These are phyloP conservation scores for Ormia ochracea DNA, from an alignment of 2,888 invertebrate species.

Conservation along the genomic window DNA sequence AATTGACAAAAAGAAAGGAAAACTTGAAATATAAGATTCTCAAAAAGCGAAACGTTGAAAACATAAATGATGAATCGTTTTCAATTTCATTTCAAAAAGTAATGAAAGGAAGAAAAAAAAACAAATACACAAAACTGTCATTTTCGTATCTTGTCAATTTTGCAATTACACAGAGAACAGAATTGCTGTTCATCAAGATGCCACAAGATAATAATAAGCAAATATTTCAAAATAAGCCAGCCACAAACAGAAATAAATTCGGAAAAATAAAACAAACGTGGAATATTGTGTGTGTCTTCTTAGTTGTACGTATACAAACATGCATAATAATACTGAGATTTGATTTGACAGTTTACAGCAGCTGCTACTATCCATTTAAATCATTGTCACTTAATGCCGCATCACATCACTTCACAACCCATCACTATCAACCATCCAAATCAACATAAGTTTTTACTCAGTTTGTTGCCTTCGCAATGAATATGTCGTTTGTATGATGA, in stretches of 20 bases:
- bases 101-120: slow-evolving; percentile 12
- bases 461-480: slow-evolving; percentile 37
- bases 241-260: background rate
- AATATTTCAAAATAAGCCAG: slow-evolving; percentile 47
- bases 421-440: slow-evolving; percentile 57
- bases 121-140: slow-evolving; percentile 41
- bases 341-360: slow-evolving; percentile 61
- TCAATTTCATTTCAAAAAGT: slow-evolving; percentile 49
- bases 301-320: slow-evolving; percentile 23
- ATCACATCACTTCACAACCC: slow-evolving; percentile 59
- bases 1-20: slow-evolving; percentile 10
- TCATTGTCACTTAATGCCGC: slow-evolving; percentile 65
- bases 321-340: slow-evolving; percentile 59
- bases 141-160: slow-evolving; percentile 50
- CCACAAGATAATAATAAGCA: slow-evolving; percentile 56
- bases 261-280: background rate
- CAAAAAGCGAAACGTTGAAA: slow-evolving; percentile 17
- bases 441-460: slow-evolving; percentile 50
- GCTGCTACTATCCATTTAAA: slow-evolving; percentile 65
- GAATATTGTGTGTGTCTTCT: slow-evolving; percentile 22
- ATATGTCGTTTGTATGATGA: slow-evolving; percentile 17
- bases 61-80: slow-evolving; percentile 57
- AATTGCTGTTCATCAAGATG: slow-evolving; percentile 49
- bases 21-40: slow-evolving; percentile 49
- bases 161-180: slow-evolving; percentile 47